Conservation (phyloP, 2,888 invertebrate species). For the Lathronympha strigana region DNA sequence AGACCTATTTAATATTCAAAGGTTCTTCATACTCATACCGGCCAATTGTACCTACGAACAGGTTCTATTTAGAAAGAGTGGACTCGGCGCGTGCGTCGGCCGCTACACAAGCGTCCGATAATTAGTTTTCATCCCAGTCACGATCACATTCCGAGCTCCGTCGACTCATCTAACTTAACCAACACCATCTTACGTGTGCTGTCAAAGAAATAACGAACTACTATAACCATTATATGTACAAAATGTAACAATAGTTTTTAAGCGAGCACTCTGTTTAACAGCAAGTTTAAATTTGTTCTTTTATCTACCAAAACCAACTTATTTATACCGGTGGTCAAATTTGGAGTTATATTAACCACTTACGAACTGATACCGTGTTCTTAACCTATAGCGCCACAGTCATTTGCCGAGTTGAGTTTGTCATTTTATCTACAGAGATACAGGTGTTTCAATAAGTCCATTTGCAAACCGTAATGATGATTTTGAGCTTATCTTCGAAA, state of each 20-base stretch:
- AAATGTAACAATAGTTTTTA: neutral
- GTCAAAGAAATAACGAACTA: neutral
- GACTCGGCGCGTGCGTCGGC: slow-evolving; percentile 45
- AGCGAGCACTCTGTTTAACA: slow-evolving; percentile 4
- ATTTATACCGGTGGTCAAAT: slow-evolving; percentile 11
- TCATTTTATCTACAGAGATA: slow-evolving; percentile 40
- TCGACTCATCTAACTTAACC: slow-evolving; percentile 64
- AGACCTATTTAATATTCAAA: slow-evolving; percentile 16
- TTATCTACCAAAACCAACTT: slow-evolving; percentile 15
- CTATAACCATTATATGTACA: neutral
- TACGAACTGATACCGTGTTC: neutral
- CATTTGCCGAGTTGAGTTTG: slow-evolving; percentile 3
- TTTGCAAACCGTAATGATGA: slow-evolving; percentile 54
- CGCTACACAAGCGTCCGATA: slow-evolving; percentile 62
- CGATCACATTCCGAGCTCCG: slow-evolving; percentile 69
- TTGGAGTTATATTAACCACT: slow-evolving; percentile 8
- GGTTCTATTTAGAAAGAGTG: slow-evolving; percentile 35
- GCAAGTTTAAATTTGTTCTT: slow-evolving; percentile 15
- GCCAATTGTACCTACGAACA: slow-evolving; percentile 37
- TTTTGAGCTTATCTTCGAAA: slow-evolving; percentile 50
- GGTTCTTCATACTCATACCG: slow-evolving; percentile 10
- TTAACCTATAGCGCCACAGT: slow-evolving; percentile 1
- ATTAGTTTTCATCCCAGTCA: slow-evolving; percentile 74
- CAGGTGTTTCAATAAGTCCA: slow-evolving; percentile 50
- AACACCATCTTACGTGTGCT: slow-evolving; percentile 20